A percentile compares a stretch with the other conserved stretches of the same genome.
phyloP scores from a whole-genome alignment of 2,797 vertebrate genomes.

The Acomys russatus region DNA sequence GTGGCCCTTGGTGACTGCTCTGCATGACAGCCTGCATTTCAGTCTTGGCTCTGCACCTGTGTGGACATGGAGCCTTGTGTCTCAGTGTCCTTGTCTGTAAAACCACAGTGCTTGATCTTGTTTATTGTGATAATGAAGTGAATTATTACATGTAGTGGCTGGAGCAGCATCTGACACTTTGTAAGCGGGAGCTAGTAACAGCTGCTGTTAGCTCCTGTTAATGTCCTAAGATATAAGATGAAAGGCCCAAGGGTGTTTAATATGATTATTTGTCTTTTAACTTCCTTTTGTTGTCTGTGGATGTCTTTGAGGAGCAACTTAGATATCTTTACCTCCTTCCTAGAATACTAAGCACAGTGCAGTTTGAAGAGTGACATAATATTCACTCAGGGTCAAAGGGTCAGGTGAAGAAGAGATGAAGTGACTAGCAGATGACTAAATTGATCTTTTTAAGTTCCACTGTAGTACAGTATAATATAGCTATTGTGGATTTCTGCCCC shows the following conservation, averaged over 20 bases:
- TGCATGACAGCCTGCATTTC: neutral
- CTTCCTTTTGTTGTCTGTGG: conserved; percentile 41
- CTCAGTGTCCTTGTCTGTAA: conserved; percentile 37
- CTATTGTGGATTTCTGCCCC: neutral
- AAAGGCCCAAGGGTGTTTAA: neutral
- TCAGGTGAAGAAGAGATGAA: conserved; percentile 10
- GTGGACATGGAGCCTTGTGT: neutral
- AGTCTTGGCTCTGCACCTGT: neutral
- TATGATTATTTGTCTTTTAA: conserved; percentile 47
- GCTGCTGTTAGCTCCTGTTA: conserved; percentile 43
- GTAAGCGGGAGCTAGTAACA: conserved; percentile 14
- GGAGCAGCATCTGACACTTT: conserved; percentile 16
- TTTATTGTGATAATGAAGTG: conserved; percentile 24
- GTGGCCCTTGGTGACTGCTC: neutral
- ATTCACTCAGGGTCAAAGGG: neutral
- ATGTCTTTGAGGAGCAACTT: neutral
- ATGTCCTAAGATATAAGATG: conserved; percentile 9
- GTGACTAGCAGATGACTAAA: neutral
- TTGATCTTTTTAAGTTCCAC: conserved; percentile 46
- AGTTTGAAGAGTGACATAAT: conserved; percentile 8
- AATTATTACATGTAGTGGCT: conserved; percentile 11
- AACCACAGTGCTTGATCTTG: neutral
- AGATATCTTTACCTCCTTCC: neutral
- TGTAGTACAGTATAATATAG: conserved; percentile 2
- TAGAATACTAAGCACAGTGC: neutral